Evolutionary conservation across 2,888 invertebrate species (phyloP).

Genomic region (Pollenia griseotomentosa): DNA sequence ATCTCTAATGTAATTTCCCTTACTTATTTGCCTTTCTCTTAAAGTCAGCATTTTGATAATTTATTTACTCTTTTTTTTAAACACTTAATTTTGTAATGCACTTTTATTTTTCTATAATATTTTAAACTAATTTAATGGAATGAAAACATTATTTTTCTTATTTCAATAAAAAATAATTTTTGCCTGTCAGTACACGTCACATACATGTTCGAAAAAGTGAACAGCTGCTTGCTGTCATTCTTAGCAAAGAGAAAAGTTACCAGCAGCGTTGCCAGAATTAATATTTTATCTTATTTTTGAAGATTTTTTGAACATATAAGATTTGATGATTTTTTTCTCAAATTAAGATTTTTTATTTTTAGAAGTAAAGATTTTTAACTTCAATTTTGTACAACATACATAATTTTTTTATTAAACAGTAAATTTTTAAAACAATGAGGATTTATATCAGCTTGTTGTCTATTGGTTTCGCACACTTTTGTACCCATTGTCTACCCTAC

Average conservation of each 20-base stretch:
- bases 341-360: too few relatives aligned
- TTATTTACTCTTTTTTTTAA: background rate
- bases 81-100: slow-evolving; percentile 8
- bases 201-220: slow-evolving; percentile 64
- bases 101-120: slow-evolving; percentile 15
- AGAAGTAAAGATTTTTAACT: too few relatives aligned
- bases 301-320: too few relatives aligned
- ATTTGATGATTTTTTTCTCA: too few relatives aligned
- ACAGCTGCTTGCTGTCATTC: slow-evolving; percentile 57
- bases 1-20: background rate
- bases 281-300: too few relatives aligned
- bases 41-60: slow-evolving; percentile 87
- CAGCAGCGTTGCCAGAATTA: slow-evolving; percentile 21
- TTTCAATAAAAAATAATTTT: slow-evolving; percentile 39
- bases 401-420: too few relatives aligned
- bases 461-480: too few relatives aligned
- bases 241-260: background rate
- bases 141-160: slow-evolving; percentile 65
- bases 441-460: too few relatives aligned
- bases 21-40: slow-evolving; percentile 90
- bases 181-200: slow-evolving; percentile 70
- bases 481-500: too few relatives aligned
- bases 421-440: too few relatives aligned
- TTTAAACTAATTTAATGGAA: slow-evolving; percentile 65
- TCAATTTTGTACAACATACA: too few relatives aligned